phyloP scores from a whole-genome alignment of 1,140 invertebrate species.

The Panagrolaimus sp. region DNA sequence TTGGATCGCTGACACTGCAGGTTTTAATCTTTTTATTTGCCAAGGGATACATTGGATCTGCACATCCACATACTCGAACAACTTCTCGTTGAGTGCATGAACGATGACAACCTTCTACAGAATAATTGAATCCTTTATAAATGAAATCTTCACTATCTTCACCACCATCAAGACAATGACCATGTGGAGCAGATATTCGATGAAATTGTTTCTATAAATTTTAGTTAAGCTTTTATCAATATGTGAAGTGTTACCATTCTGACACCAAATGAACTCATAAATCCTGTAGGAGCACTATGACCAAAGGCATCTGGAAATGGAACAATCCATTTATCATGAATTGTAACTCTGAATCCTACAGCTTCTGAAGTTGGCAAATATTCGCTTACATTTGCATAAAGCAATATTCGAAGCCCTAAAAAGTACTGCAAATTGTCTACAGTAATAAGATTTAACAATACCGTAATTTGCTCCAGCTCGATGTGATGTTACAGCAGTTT shows the following conservation, averaged over 20 bases:
- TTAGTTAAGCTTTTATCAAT: neutral
- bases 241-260: constrained; percentile 40
- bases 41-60: constrained; percentile 49
- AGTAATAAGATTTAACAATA: constrained; percentile 14
- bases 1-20: constrained; percentile 43
- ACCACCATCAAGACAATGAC: constrained; percentile 49
- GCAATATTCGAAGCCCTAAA: constrained; percentile 48
- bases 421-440: neutral
- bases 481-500: constrained; percentile 46
- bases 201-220: constrained; percentile 53
- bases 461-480: constrained; percentile 57
- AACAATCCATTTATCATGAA: constrained; percentile 56
- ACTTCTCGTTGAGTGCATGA: constrained; percentile 55
- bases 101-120: constrained; percentile 57
- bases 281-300: constrained; percentile 55
- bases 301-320: constrained; percentile 58
- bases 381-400: constrained; percentile 57
- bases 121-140: constrained; percentile 56
- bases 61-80: constrained; percentile 50
- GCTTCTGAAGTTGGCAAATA: constrained; percentile 57
- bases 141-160: constrained; percentile 47
- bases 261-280: constrained; percentile 57
- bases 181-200: constrained; percentile 48
- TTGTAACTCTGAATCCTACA: constrained; percentile 56
- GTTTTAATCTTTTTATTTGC: constrained; percentile 16